Base-by-base conservation (phyloP, 2,797 vertebrate genomes). In the Gobionotothen gibberifrons region DNA sequence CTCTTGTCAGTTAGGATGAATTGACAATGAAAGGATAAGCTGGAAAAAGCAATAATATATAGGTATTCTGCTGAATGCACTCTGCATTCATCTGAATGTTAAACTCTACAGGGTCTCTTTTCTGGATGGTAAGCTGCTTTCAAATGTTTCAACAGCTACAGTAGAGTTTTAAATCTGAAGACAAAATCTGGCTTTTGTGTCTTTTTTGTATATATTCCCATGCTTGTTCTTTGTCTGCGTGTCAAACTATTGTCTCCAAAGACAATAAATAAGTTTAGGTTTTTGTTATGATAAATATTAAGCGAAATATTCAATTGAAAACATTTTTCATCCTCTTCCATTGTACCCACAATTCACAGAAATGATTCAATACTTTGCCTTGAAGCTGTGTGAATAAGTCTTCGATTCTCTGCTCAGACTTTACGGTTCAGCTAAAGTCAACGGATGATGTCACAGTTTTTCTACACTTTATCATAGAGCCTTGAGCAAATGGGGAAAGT, bases 361-460 rank as follows among this genome's bases (percentile, higher is more conserved):
- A 48, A 48, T 69, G 12, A n/a, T 48, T 74, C 16, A 48, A 13
- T 19, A 43, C 16, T 43, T 9, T 10, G 32, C 46, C 52, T 60
- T 66, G 48, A 79, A 58, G 21, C 11, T 49, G 12, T 3, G 5
- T 22, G 5, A 10, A 3, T 40, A 10, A 8, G 39, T 48, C 40
- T 43, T n/a, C n/a, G 32, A 52, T 55, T 21, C 55, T 32, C 21
- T 32, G 36, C 9, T 1, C 19, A 49, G 22, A 63, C 51, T 42
- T 66, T 13, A 17, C 53, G 32, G 26, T 48, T 64, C 26, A 5
- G 12, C 39, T 58, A 29, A 42, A 67, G 62, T 53, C 29, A 64
- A 14, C 44, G 21, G 70, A 70, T 82, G 75, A 89, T 68, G 60
- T 83, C 40, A 74, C 43, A 15, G 40, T 44, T 39, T 32, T 69